phyloP scores from a whole-genome alignment of 2,113 vertebrate genomes.

The Gymnocephalus cernua region DNA sequence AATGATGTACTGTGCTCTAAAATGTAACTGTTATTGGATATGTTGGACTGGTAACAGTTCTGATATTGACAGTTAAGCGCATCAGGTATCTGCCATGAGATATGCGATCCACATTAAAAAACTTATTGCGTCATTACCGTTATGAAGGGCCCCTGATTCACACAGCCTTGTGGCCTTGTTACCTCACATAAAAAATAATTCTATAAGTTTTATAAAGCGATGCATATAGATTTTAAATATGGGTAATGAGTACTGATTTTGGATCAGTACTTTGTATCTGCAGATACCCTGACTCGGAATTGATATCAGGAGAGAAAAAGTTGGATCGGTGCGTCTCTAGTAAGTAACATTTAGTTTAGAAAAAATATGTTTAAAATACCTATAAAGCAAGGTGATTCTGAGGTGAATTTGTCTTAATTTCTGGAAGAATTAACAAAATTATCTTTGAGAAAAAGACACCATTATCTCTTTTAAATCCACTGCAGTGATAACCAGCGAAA shows the following conservation, averaged over 20 bases:
- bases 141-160: background rate
- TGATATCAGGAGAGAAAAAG: background rate
- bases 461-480: conserved; percentile 14
- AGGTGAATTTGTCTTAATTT: background rate
- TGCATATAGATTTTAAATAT: background rate
- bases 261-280: background rate
- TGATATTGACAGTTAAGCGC: too few relatives aligned
- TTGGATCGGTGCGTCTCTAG: background rate
- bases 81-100: too few relatives aligned
- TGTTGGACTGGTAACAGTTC: too few relatives aligned
- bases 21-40: too few relatives aligned
- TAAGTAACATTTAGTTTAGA: background rate
- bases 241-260: background rate
- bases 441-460: background rate
- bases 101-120: too few relatives aligned
- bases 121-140: too few relatives aligned
- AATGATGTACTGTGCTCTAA: too few relatives aligned
- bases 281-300: background rate
- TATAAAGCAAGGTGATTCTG: background rate
- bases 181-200: background rate
- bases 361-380: background rate
- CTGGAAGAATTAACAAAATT: background rate
- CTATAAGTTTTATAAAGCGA: background rate
- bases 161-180: background rate
- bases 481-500: conserved; percentile 1